Evolutionary conservation across 2,888 invertebrate genomes (phyloP).

Genomic region (Monoplex corrugatus): DNA sequence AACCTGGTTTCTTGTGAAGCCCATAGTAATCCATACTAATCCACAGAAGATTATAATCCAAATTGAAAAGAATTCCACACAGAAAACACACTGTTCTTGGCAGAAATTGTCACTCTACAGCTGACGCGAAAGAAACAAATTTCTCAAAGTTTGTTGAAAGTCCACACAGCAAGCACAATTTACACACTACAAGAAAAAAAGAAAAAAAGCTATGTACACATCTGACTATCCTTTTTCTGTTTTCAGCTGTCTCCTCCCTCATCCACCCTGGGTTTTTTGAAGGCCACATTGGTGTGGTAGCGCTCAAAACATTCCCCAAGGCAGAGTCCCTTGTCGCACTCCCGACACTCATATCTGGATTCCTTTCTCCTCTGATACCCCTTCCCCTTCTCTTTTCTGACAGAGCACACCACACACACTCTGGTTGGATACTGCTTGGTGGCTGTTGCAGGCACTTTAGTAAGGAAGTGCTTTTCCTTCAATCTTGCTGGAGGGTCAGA

Average conservation of each 20-base stretch:
- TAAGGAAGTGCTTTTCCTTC: neutral
- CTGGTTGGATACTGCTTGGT: conserved; percentile 21
- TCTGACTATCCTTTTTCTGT: neutral
- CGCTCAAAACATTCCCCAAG: neutral
- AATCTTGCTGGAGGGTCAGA: conserved; percentile 32
- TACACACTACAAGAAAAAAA: neutral
- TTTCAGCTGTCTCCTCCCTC: neutral
- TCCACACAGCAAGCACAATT: neutral
- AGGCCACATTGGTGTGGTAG: conserved; percentile 23
- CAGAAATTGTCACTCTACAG: neutral
- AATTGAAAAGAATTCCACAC: neutral
- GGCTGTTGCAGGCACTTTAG: conserved; percentile 8
- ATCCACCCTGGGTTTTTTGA: conserved; percentile 21
- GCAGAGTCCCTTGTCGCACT: conserved; percentile 28
- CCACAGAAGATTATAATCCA: neutral
- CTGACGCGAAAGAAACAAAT: neutral
- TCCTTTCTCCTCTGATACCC: conserved; percentile 7
- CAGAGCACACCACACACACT: conserved; percentile 5
- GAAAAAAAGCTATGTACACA: neutral
- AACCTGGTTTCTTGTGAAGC: neutral
- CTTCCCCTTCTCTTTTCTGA: conserved; percentile 34
- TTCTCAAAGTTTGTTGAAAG: neutral
- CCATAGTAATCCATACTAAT: neutral
- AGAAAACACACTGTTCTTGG: neutral
- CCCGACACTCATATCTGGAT: conserved; percentile 9